Conservation (phyloP, 1,140 invertebrate species). For the Leptopilina clavipes region DNA sequence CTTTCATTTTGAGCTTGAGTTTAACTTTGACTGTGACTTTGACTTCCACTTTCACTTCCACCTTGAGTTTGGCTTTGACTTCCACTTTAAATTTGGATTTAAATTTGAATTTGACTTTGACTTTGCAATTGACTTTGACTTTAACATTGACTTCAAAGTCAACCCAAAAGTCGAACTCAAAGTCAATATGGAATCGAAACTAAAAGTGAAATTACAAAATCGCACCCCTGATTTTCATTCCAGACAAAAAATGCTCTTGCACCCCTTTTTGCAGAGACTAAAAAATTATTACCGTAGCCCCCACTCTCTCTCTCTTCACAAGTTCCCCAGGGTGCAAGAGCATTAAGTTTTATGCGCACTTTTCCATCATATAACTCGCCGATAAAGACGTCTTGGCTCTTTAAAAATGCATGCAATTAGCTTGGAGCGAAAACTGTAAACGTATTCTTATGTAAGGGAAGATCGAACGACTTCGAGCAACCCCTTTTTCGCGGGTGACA, state of each 20-base stretch:
- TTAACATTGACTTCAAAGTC: no score
- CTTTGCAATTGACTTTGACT: no score
- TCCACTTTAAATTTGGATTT: no score
- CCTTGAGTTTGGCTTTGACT: no score
- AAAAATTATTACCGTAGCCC: constrained; percentile 3
- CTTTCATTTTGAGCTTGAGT: no score
- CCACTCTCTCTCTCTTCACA: constrained; percentile 21
- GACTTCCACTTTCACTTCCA: no score
- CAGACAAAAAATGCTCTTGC: not conserved
- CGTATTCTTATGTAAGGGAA: constrained; percentile 25
- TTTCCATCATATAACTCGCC: constrained; percentile 53
- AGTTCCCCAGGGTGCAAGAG: constrained; percentile 41
- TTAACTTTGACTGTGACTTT: no score
- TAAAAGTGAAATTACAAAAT: no score
- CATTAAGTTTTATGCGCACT: constrained; percentile 30
- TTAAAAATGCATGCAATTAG: constrained; percentile 66
- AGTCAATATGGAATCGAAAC: no score
- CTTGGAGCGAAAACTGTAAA: constrained; percentile 26
- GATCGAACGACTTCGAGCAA: constrained; percentile 38
- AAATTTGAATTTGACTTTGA: no score
- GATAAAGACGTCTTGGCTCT: constrained; percentile 58
- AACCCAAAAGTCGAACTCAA: no score
- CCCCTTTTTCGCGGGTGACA: constrained; percentile 60
- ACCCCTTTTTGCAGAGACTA: not conserved
- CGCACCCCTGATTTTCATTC: no score